Percentiles rank a stretch among this genome's conserved stretches.
phyloP scores from a whole-genome alignment of 1,140 invertebrate species.

The Atta texana region DNA sequence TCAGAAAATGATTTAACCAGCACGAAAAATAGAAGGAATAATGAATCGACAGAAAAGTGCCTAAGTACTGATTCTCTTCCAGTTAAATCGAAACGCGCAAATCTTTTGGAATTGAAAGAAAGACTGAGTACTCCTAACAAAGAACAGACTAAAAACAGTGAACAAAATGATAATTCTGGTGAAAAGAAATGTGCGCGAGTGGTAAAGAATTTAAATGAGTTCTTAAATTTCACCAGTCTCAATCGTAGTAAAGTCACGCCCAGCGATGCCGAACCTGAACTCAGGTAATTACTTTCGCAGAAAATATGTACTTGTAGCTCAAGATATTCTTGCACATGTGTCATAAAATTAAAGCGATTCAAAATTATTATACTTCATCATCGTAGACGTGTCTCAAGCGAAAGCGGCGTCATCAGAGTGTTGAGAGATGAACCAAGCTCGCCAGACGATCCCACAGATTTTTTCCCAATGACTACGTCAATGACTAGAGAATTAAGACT shows the following conservation, averaged over 20 bases:
- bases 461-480: slow-evolving; percentile 94
- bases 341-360: background rate
- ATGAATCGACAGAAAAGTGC: slow-evolving; percentile 81
- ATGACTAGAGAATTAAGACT: slow-evolving; percentile 93
- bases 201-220: slow-evolving; percentile 94
- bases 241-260: slow-evolving; percentile 87
- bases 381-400: slow-evolving; percentile 76
- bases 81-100: slow-evolving; percentile 75
- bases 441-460: slow-evolving; percentile 92
- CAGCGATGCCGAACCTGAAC: slow-evolving; percentile 80
- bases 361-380: background rate
- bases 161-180: slow-evolving; percentile 57
- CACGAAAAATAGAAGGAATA: slow-evolving; percentile 80
- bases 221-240: slow-evolving; percentile 91
- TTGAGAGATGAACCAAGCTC: slow-evolving; percentile 88
- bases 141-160: slow-evolving; percentile 75
- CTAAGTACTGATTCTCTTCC: slow-evolving; percentile 78
- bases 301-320: background rate
- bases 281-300: slow-evolving; percentile 63
- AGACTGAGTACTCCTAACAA: slow-evolving; percentile 63
- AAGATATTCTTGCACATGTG: background rate
- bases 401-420: slow-evolving; percentile 79
- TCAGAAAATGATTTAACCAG: slow-evolving; percentile 76
- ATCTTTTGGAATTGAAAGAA: slow-evolving; percentile 77
- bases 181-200: slow-evolving; percentile 86